These are phyloP conservation scores for Ips nitidus DNA, from an alignment of 1,140 invertebrate genomes.

Conservation along the genomic window DNA sequence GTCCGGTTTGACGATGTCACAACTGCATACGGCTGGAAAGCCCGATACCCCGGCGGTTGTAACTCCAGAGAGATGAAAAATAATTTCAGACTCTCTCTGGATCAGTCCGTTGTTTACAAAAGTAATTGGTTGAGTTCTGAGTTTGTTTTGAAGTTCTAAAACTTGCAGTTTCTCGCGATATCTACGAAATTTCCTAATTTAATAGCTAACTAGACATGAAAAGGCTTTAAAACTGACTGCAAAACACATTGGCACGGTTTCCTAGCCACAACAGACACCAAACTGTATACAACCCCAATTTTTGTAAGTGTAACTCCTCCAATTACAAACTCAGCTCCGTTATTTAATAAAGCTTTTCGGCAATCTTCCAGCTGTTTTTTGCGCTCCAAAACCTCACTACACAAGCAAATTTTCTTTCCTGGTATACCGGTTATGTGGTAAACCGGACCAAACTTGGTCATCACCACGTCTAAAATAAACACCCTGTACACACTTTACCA, in stretches of 20 bases:
- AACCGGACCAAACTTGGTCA: slow-evolving; percentile 24
- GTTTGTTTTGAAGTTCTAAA: slow-evolving; percentile 18
- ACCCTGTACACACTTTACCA: neutral
- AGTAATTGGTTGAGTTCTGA: slow-evolving; percentile 27
- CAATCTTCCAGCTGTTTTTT: slow-evolving; percentile 9
- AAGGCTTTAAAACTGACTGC: neutral
- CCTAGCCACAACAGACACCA: slow-evolving; percentile 16
- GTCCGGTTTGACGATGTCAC: slow-evolving; percentile 18
- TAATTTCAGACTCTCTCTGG: slow-evolving; percentile 19
- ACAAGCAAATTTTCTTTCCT: slow-evolving; percentile 22
- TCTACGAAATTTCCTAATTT: neutral
- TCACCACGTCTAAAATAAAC: slow-evolving; percentile 9
- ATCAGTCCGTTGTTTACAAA: slow-evolving; percentile 42
- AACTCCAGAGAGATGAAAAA: slow-evolving; percentile 19
- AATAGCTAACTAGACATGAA: neutral
- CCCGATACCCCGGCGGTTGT: neutral
- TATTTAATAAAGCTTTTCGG: neutral
- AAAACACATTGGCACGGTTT: slow-evolving; percentile 34
- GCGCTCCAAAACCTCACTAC: slow-evolving; percentile 14
- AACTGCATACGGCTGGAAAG: slow-evolving; percentile 7
- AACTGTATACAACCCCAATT: slow-evolving; percentile 24
- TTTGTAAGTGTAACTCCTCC: slow-evolving; percentile 27
- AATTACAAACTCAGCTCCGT: slow-evolving; percentile 25
- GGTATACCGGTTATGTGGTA: slow-evolving; percentile 7
- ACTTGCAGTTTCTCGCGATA: slow-evolving; percentile 24